Evolutionary conservation across 1,140 invertebrate species (phyloP).

Genomic region (Copidosoma floridanum): DNA sequence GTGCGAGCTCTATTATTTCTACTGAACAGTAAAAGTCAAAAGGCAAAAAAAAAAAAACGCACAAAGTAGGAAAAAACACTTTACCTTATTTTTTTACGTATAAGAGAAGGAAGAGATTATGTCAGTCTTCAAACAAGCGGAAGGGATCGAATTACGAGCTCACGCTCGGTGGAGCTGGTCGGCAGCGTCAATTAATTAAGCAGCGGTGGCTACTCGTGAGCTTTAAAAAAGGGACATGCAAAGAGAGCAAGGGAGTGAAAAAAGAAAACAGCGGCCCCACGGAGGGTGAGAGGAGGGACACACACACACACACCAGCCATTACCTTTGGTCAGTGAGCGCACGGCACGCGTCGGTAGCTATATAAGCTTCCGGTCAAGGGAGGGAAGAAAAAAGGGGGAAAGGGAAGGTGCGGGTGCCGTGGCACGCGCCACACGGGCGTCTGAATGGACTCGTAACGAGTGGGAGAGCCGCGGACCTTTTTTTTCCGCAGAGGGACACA

Average conservation of each 20-base stretch:
- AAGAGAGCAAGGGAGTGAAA: no score
- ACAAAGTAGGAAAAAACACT: no score
- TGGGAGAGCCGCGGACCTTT: slow-evolving; percentile 39
- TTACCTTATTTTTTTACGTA: no score
- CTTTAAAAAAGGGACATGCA: slow-evolving; percentile 46
- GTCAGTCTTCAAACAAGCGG: slow-evolving; percentile 2
- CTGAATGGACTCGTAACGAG: slow-evolving; percentile 59
- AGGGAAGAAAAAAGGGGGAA: slow-evolving; percentile 43
- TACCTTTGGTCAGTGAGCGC: slow-evolving; percentile 9
- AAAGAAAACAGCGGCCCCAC: no score
- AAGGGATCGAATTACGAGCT: slow-evolving; percentile 33
- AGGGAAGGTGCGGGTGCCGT: no score
- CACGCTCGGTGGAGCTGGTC: slow-evolving; percentile 14
- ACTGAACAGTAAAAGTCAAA: no score
- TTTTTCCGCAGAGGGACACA: slow-evolving; percentile 23
- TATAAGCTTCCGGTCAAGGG: slow-evolving; percentile 43
- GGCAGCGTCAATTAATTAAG: slow-evolving; percentile 47
- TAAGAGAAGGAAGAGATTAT: slow-evolving; percentile 9
- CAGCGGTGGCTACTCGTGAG: slow-evolving; percentile 38
- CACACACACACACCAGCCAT: no score
- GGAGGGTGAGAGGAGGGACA: no score
- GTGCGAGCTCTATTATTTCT: no score
- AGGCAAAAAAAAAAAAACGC: no score
- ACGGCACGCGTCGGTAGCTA: slow-evolving; percentile 8
- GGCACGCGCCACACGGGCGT: slow-evolving; percentile 52